These are phyloP conservation scores for Heterocephalus glaber DNA, from an alignment of 2,113 vertebrate genomes.

Conservation along the genomic window DNA sequence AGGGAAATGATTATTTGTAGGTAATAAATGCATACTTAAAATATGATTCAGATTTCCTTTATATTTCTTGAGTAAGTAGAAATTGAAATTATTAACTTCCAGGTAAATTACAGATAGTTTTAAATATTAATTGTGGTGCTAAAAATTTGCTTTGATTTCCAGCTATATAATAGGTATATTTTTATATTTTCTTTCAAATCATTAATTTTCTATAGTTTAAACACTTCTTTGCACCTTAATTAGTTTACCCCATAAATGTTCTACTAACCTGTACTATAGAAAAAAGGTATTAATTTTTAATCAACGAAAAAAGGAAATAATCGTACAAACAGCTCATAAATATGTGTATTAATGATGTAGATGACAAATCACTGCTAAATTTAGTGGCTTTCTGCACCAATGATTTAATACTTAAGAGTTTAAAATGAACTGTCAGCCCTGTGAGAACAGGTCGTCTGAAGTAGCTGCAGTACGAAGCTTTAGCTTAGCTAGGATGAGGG, in stretches of 20 bases:
- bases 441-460: neutral
- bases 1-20: neutral
- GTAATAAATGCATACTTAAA: neutral
- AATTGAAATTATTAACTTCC: neutral
- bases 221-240: neutral
- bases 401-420: neutral
- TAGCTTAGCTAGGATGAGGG: neutral
- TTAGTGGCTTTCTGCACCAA: neutral
- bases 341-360: neutral
- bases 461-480: accelerated
- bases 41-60: neutral
- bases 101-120: neutral
- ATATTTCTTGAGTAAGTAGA: neutral
- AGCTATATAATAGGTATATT: neutral
- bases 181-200: neutral
- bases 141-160: neutral
- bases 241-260: neutral
- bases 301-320: neutral
- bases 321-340: neutral
- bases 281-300: neutral
- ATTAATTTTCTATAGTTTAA: neutral
- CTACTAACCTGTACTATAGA: neutral
- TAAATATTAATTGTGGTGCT: neutral
- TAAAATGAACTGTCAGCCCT: neutral
- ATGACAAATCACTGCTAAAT: neutral